Evolutionary conservation across 2,113 vertebrate genomes (phyloP).

Genomic region (Mohoua ochrocephala): DNA sequence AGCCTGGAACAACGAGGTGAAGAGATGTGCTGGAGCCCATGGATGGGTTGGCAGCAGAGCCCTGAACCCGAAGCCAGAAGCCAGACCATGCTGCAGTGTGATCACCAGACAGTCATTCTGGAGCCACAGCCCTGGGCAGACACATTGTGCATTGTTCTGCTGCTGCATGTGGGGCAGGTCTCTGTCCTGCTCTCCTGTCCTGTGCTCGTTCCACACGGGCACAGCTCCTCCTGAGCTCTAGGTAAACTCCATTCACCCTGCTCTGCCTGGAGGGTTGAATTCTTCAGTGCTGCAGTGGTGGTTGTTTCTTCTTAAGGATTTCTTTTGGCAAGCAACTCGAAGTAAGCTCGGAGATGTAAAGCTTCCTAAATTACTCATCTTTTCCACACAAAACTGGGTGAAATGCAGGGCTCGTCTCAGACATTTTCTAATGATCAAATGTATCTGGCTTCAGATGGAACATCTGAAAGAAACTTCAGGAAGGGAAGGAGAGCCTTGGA

Average conservation of each 20-base stretch:
- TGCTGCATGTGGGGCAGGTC: accelerated
- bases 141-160: accelerated
- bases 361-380: background rate
- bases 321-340: background rate
- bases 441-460: background rate
- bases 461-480: background rate
- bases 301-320: background rate
- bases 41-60: background rate
- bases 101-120: background rate
- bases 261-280: background rate
- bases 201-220: background rate
- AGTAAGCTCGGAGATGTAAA: background rate
- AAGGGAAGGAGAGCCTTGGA: background rate
- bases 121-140: background rate
- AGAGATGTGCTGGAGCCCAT: background rate
- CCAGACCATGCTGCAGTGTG: background rate
- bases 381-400: background rate
- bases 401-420: background rate
- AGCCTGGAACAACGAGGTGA: background rate
- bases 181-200: background rate
- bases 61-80: background rate
- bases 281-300: background rate
- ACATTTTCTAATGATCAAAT: background rate
- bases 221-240: background rate
- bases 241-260: background rate